Percentiles rank a stretch among this genome's conserved stretches.
Conservation (phyloP, 2,888 invertebrate species). For the Aradus depressus region DNA sequence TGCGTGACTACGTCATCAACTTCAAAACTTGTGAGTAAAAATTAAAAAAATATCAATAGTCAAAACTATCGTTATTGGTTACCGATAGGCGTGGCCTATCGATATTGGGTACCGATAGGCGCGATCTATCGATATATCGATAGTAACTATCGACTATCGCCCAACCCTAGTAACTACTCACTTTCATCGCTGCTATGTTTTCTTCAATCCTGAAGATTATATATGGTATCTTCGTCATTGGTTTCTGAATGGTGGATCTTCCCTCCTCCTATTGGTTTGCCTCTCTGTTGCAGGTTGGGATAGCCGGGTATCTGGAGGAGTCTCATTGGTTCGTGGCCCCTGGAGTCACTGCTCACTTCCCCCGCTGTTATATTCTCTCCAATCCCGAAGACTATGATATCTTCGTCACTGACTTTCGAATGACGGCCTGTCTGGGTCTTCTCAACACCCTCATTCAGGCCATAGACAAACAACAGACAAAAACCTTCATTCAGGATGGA, state of each 20-base stretch:
- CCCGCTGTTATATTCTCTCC: constrained; percentile 74
- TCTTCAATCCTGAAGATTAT: not conserved
- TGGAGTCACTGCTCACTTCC: constrained; percentile 71
- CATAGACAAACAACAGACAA: constrained; percentile 45
- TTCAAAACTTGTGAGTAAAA: no score
- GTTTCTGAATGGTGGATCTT: no score
- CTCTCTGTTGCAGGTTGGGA: constrained; percentile 50
- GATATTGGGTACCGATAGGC: no score
- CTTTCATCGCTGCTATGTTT: no score
- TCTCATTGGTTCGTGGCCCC: constrained; percentile 79
- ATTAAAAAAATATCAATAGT: no score
- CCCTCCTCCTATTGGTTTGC: no score
- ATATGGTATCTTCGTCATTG: not conserved
- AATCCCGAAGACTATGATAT: constrained; percentile 70
- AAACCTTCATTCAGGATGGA: constrained; percentile 34
- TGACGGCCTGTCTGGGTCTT: constrained; percentile 76
- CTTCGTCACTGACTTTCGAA: constrained; percentile 77
- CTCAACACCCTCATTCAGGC: constrained; percentile 63
- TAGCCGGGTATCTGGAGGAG: constrained; percentile 64
- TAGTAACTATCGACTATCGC: no score
- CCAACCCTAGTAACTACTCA: no score
- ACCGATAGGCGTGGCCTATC: no score
- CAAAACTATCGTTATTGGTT: no score
- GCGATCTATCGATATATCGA: no score
- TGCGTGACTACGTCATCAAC: no score